phyloP scores from a whole-genome alignment of 30 jellyfish, hydroid and myxozoan species.

The Aurelia sp. region DNA sequence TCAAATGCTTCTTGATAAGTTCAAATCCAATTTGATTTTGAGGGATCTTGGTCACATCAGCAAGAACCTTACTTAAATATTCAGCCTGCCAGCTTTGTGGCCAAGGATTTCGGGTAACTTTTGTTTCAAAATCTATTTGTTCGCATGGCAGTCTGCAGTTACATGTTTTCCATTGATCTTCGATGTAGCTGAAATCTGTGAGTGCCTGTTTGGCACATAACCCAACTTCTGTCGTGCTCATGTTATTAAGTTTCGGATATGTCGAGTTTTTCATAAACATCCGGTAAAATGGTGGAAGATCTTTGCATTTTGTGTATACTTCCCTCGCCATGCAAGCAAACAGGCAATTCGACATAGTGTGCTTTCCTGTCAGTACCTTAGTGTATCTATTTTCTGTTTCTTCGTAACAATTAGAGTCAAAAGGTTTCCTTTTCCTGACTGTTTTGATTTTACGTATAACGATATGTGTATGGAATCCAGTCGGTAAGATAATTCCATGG shows the following conservation, averaged over 20 bases:
- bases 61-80: neutral
- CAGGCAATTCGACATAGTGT: constrained; percentile 5
- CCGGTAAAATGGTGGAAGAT: neutral
- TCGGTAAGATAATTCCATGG: constrained; percentile 3
- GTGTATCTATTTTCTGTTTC: neutral
- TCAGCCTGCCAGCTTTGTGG: constrained; percentile 8
- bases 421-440: neutral
- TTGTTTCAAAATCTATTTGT: constrained; percentile 7
- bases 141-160: constrained; percentile 7
- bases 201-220: neutral
- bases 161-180: neutral
- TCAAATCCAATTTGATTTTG: neutral
- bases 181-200: neutral
- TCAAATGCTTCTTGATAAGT: constrained; percentile 3
- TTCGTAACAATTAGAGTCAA: constrained; percentile 14
- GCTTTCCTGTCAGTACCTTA: constrained; percentile 1
- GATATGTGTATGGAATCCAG: constrained; percentile 1
- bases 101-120: constrained; percentile 3
- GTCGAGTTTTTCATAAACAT: neutral
- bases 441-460: neutral
- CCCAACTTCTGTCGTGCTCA: neutral
- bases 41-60: neutral
- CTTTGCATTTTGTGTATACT: neutral
- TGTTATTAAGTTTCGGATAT: neutral
- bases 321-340: neutral